Evolutionary conservation across 2,797 vertebrate species (phyloP), one percentile per base, ranked within the genome.

Genomic region (Neosalanx taihuensis): DNA sequence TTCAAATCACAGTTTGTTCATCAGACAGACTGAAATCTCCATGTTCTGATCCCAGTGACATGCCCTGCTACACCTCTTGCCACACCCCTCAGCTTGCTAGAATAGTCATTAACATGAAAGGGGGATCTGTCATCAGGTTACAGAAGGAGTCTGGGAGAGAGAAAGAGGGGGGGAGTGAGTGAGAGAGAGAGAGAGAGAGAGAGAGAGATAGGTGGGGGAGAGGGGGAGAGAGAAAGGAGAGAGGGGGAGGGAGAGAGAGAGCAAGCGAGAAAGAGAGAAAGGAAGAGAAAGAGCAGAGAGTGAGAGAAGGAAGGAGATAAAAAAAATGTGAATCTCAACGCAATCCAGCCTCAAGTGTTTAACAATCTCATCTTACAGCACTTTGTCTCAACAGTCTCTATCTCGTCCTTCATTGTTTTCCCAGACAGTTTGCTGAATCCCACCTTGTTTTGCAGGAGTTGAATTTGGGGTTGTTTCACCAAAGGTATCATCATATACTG

Each of bases 141-240:
- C 41, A 46, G 41, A 46, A 46, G 7, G 41, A 46, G 12, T 9
- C 7, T 46, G 41, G 10, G 41, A 46, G 41, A 12, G 41, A 46
- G 41, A 37, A 0, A 37, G 35, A 9, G 6, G 20, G 41, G 49
- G 30, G 29, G 69, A 66, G 29, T n/a, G 30, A 58, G 35, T 17
- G 29, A 65, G 63, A 69, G 12, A 15, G 65, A 26, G 65, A 30
- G 53, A 20, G 66, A 6, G 46, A 51, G 37, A 46, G 69, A 60
- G 6, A 59, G 69, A 10, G 6, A 37, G 1, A 37, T 6, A 2
- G 23, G 17, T 23, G 33, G 5, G 7, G 4, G 33, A 59, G 20
- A 59, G 20, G 6, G 57, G 23, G 18, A 59, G 6, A 58, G 63
- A 41, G 2, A 17, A 64, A 9, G 41, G 18, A 41, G 18, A 64